Percentiles rank a stretch among this genome's conserved stretches.
phyloP scores from a whole-genome alignment of 2,888 invertebrate species.

The Papilio elwesi region DNA sequence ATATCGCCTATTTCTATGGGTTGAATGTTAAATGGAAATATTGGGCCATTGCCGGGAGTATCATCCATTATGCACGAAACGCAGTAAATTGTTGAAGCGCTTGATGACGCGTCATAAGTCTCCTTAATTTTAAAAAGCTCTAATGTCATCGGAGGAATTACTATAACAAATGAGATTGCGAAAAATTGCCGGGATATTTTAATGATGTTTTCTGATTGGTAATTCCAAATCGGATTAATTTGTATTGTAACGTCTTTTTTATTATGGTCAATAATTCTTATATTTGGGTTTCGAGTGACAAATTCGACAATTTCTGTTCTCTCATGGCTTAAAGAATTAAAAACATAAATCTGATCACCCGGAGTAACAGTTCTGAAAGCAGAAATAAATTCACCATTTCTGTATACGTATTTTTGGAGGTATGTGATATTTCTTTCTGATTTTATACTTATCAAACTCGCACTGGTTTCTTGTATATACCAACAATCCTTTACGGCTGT shows the following conservation, averaged over 20 bases:
- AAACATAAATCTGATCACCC: constrained; percentile 88
- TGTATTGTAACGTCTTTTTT: constrained; percentile 80
- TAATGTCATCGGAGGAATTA: constrained; percentile 90
- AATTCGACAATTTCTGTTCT: constrained; percentile 91
- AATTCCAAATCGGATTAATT: constrained; percentile 74
- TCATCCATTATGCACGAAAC: constrained; percentile 61
- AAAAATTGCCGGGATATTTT: constrained; percentile 77
- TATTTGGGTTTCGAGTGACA: constrained; percentile 86
- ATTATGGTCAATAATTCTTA: constrained; percentile 88
- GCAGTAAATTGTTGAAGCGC: constrained; percentile 69
- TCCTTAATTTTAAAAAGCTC: constrained; percentile 85
- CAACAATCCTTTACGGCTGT: constrained; percentile 68
- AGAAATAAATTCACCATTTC: constrained; percentile 72
- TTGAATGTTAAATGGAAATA: constrained; percentile 79
- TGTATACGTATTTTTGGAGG: constrained; percentile 70
- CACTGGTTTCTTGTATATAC: constrained; percentile 69
- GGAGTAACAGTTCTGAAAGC: constrained; percentile 77
- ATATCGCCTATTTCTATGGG: constrained; percentile 90
- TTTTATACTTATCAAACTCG: constrained; percentile 87
- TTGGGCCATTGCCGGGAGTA: constrained; percentile 44
- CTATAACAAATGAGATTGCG: constrained; percentile 89
- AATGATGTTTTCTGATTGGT: constrained; percentile 58
- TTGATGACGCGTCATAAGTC: constrained; percentile 62
- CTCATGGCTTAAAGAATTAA: constrained; percentile 92
- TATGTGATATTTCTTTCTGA: constrained; percentile 88